These are phyloP conservation scores for Alloscopus bannaensis DNA, from an alignment of 2,888 invertebrate genomes.

Conservation along the genomic window DNA sequence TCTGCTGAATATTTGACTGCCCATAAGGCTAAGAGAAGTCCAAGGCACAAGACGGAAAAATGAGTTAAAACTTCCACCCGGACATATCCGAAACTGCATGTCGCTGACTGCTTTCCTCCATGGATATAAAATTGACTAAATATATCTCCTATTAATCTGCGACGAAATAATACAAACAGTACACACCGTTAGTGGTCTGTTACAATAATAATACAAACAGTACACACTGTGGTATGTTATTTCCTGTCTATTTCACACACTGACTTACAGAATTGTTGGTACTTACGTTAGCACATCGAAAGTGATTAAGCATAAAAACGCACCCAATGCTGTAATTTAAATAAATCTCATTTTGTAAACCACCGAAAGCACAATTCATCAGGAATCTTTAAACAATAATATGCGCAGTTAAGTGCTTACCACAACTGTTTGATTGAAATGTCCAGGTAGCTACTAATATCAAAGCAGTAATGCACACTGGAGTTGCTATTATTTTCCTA, in stretches of 20 bases:
- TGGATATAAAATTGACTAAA: slow-evolving; percentile 66
- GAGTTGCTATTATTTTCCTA: slow-evolving; percentile 67
- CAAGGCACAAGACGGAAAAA: slow-evolving; percentile 70
- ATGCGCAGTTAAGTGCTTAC: slow-evolving; percentile 37
- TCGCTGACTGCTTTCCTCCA: slow-evolving; percentile 70
- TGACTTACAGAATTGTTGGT: too few species aligned
- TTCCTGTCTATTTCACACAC: too few species aligned
- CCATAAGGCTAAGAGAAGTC: slow-evolving; percentile 68
- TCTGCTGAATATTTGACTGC: slow-evolving; percentile 67
- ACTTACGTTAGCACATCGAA: slow-evolving; percentile 72
- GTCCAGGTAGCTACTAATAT: slow-evolving; percentile 66
- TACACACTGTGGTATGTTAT: too few species aligned
- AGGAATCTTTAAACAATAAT: not conserved
- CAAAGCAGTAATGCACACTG: slow-evolving; percentile 62
- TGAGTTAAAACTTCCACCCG: slow-evolving; percentile 71
- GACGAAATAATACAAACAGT: not conserved
- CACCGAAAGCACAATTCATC: not conserved
- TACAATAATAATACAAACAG: too few species aligned
- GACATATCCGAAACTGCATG: slow-evolving; percentile 70
- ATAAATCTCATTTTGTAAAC: slow-evolving; percentile 11
- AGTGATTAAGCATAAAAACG: slow-evolving; percentile 67
- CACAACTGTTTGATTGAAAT: slow-evolving; percentile 69
- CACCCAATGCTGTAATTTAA: slow-evolving; percentile 65
- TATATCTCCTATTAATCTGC: slow-evolving; percentile 70
- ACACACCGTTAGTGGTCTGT: too few species aligned